phyloP scores from a whole-genome alignment of 2,888 invertebrate species.

The Chaitophorus viminalis region DNA sequence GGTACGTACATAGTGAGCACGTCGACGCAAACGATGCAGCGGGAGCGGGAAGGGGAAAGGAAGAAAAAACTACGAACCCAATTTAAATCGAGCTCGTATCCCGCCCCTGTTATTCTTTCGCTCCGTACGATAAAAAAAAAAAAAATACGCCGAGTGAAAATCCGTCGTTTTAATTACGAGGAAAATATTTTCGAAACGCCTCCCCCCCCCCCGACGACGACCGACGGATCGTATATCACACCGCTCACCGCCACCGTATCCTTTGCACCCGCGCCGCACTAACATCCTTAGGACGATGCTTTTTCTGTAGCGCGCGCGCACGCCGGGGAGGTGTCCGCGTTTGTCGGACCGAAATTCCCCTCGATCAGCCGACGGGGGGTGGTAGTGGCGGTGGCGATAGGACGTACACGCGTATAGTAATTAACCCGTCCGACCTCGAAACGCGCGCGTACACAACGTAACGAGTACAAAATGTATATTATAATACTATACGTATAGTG shows the following conservation, averaged over 20 bases:
- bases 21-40: slow-evolving; percentile 9
- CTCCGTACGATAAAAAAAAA: neutral
- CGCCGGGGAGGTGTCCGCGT: slow-evolving; percentile 56
- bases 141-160: slow-evolving; percentile 36
- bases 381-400: neutral
- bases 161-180: slow-evolving; percentile 57
- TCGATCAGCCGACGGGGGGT: neutral
- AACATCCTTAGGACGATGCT: slow-evolving; percentile 1
- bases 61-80: neutral
- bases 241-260: slow-evolving; percentile 10
- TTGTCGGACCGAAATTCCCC: slow-evolving; percentile 39
- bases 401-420: neutral
- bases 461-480: neutral
- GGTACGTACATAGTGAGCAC: neutral
- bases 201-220: neutral
- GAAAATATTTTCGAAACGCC: slow-evolving; percentile 48
- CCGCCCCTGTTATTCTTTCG: neutral
- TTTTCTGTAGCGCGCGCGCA: neutral
- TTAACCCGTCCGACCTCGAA: slow-evolving; percentile 44
- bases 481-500: neutral
- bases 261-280: slow-evolving; percentile 10
- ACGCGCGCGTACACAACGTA: neutral
- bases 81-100: slow-evolving; percentile 48
- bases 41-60: neutral
- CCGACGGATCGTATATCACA: slow-evolving; percentile 39